Base-by-base conservation (phyloP, 2,113 vertebrate species). In the Tragelaphus scriptus region DNA sequence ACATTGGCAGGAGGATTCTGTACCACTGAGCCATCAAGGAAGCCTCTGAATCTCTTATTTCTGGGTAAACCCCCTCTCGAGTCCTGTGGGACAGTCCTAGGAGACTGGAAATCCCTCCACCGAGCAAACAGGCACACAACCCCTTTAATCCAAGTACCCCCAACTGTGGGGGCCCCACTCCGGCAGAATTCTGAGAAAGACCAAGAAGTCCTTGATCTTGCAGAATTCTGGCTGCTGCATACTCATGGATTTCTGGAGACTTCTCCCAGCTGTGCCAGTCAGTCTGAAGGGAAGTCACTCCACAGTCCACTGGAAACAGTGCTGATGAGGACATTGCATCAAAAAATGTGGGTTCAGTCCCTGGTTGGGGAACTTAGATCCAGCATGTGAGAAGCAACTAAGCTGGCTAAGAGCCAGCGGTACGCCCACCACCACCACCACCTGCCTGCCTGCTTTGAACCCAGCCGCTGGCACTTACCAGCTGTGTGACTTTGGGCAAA, bases 91-190 rank as follows among this genome's bases (percentile, higher is more conserved):
- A 79, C 79, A 28, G 96, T 85, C 65, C 94, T 95, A 77, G 93
- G 92, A 88, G 93, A 53, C 85, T 88, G 86, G 65, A 97, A 97
- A 98, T 95, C 91, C 65, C 88, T 92, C 96, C 97, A 94, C 87
- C 91, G 92, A 98, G 94, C 80, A 92, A 93, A 63, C 5, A 8
- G 32, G 77, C 75, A 80, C 65, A 71, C 44, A 71, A 71, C 97
- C 94, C 77, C 59, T 79, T 63, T 95, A 3, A 0, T 58, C 58
- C 30, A 82, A 47, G 51, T 40, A 23, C 59, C 44, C 40, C 90
- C n/a, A 16, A 61, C 47, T 19, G 6, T 1, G 7, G 55, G 28
- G 40, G 55, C 79, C 32, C 40, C 28, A 13, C 16, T 49, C 63
- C 1, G 2, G 26, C 58, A 75, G 68, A 40, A 75, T 71, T 82